Percentiles rank a stretch among this genome's conserved stretches.
Evolutionary conservation across 2,113 vertebrate genomes (phyloP).

Genomic region (Gavialis gangeticus): DNA sequence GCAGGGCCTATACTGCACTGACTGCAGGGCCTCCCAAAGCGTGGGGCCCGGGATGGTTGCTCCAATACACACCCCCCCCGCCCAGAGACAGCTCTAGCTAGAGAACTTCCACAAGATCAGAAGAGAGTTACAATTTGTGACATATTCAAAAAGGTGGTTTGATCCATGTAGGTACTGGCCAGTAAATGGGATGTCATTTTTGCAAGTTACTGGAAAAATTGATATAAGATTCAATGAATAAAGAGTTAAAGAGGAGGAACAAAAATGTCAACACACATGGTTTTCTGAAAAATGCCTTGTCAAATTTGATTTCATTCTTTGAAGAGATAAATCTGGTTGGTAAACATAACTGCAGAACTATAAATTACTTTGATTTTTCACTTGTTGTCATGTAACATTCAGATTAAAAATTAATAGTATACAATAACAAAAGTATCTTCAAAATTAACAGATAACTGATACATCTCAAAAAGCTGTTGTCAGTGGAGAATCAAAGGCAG

Average conservation of each 20-base stretch:
- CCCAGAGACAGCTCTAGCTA: no score
- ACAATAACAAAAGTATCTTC: no score
- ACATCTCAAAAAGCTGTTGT: background rate
- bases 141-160: background rate
- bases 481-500: background rate
- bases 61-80: no score
- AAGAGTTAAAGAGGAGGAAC: conserved; percentile 20
- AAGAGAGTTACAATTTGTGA: conserved; percentile 42
- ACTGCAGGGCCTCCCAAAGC: no score
- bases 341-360: background rate
- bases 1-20: no score
- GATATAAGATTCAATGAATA: background rate
- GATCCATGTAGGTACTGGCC: background rate
- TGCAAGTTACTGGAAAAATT: conserved; percentile 22
- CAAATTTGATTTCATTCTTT: background rate
- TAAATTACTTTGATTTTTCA: background rate
- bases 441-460: background rate
- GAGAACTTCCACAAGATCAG: background rate
- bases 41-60: no score
- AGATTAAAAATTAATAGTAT: no score
- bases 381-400: no score
- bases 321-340: background rate
- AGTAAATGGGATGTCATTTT: background rate
- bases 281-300: background rate
- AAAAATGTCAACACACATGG: background rate